Base-by-base conservation (phyloP, 2,797 vertebrate species). In the Botia kubotai region DNA sequence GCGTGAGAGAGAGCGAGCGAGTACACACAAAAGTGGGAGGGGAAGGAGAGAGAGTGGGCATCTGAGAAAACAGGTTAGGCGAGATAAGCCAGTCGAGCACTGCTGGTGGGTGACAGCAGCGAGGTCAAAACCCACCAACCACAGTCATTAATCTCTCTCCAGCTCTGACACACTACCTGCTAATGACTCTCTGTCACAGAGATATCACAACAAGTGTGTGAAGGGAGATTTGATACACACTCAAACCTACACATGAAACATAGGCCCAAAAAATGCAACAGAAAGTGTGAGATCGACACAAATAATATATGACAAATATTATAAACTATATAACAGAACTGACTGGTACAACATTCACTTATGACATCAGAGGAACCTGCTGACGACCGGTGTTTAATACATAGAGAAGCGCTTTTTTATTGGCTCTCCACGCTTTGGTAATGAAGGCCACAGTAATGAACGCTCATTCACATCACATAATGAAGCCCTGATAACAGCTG, bases 391-490 rank as follows among this genome's bases (percentile, higher is more conserved):
- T 29, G 4, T 75, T 86, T 75, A 75, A 84, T 75, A 75, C 65
- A n/a, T 29, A 33, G 65, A 55, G 36, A 80, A 46, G 23, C 77
- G 65, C 75, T 79, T 46, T 75, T 72, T 74, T 65, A 84, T 82
- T 81, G 67, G 29, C 83, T 85, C 70, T 79, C 55, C 72, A 33
- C 76, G 83, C 72, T 65, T 75, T 72, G 60, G 63, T 83, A 84
- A 88, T 83, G 84, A 87, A 86, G 72, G 80, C 58, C 79, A 33
- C 72, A 69, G 78, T 82, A 82, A 86, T 75, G 82, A 83, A 71
- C 66, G 81, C 80, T 75, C 82, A 86, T 84, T 86, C 85, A 86
- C 85, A 86, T 80, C 82, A 71, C 60, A 65, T 84, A 84, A 87
- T 86, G 76, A 86, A 60, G 75, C 57, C 70, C 72, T 58, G 72